Evolutionary conservation across 2,797 vertebrate species (phyloP).

Genomic region (Naso thynnoides): DNA sequence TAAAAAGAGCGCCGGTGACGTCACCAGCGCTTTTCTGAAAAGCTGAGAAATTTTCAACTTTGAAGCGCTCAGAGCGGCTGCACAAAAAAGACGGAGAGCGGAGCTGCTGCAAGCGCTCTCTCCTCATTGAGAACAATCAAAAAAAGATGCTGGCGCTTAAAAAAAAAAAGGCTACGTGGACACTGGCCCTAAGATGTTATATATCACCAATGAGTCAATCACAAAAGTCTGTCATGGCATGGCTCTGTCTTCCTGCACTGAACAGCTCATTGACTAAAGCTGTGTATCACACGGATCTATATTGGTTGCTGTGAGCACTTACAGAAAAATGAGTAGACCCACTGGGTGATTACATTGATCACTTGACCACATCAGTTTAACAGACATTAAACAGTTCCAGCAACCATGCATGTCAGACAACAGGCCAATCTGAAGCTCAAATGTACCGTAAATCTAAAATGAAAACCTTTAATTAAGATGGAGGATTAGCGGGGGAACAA

Average conservation of each 20-base stretch:
- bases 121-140: no score
- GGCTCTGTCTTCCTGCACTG: background rate
- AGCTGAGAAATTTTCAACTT: no score
- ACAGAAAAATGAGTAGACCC: background rate
- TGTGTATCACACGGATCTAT: background rate
- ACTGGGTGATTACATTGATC: slow-evolving; percentile 1
- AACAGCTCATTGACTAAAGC: background rate
- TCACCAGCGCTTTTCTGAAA: no score
- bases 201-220: slow-evolving; percentile 13
- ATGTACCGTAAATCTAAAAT: slow-evolving; percentile 49
- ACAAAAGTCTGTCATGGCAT: background rate
- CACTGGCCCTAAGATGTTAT: no score
- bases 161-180: no score
- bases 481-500: slow-evolving; percentile 8
- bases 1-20: no score
- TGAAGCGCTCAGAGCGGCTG: no score
- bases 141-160: no score
- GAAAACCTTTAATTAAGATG: slow-evolving; percentile 8
- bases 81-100: no score
- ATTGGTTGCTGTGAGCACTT: slow-evolving; percentile 9
- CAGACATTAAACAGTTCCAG: slow-evolving; percentile 42
- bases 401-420: slow-evolving; percentile 56
- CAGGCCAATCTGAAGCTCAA: slow-evolving; percentile 39
- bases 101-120: no score
- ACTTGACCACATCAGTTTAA: slow-evolving; percentile 37